Evolutionary conservation across 2,113 vertebrate genomes (phyloP).

Genomic region (Neolamprologus cancellatus): DNA sequence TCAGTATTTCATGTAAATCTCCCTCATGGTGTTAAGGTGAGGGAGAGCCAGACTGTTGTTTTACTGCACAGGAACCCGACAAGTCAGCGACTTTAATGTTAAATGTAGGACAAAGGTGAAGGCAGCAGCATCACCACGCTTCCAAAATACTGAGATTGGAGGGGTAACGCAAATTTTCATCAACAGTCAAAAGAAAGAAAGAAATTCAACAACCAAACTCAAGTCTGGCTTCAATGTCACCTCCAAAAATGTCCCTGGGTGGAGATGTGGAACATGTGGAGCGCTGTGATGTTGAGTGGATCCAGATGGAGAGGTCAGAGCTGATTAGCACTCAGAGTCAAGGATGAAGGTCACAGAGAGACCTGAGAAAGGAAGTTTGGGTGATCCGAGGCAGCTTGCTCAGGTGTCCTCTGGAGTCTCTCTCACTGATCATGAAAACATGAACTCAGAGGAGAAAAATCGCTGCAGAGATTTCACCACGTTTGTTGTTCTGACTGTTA

Average conservation of each 20-base stretch:
- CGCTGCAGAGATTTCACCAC: not conserved
- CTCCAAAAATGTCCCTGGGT: not conserved
- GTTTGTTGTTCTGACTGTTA: not conserved
- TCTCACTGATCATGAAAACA: not conserved
- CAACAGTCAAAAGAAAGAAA: not conserved
- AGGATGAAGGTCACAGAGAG: not conserved
- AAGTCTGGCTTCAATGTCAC: not conserved
- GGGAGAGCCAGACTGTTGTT: not conserved
- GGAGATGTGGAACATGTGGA: not conserved
- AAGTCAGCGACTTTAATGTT: not conserved
- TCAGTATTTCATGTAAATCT: not conserved
- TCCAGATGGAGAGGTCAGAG: not conserved
- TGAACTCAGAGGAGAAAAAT: not conserved
- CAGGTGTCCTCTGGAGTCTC: not conserved
- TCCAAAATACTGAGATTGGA: not conserved
- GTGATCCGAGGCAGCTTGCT: not conserved
- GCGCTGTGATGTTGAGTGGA: not conserved
- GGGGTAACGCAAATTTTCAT: not conserved
- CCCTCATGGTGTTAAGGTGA: not conserved
- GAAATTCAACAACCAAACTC: not conserved
- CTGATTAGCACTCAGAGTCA: not conserved
- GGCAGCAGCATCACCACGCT: not conserved
- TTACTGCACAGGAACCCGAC: not conserved
- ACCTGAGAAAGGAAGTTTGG: not conserved
- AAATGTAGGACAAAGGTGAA: not conserved